Evolutionary conservation across 2,888 invertebrate genomes (phyloP), one percentile per base, ranked within the genome.

Genomic region (Orthosia incerta): DNA sequence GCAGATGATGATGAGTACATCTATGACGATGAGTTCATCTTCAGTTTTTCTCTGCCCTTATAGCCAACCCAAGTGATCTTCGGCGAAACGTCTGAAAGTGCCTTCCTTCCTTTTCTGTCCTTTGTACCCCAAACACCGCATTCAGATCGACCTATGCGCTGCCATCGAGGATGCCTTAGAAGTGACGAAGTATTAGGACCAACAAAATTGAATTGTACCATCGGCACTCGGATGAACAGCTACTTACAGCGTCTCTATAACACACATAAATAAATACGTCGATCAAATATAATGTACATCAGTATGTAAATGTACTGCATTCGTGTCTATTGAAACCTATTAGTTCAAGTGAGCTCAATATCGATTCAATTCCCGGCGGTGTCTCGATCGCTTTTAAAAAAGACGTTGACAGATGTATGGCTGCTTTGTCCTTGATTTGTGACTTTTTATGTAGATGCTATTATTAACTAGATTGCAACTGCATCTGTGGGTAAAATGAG

Each of bases 331-430:
- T 92, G 88, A 84, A 74, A 20, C 76, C 89, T 82, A 88, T 93
- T 91, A 91, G 69, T 86, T 81, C 87, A 93, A 94, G 91, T 94
- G 93, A 75, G 88, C 84, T 89, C 93, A 93, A 94, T 92, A 89
- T 81, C 88, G 85, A 86, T 85, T 87, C 91, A 91, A 89, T 90
- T 88, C 79, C 70, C 53, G 57, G 23, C 66, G 73, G 86, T 80
- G 81, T 81, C 77, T 78, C 67, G 71, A 87, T 83, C 78, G 72
- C 82, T 84, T 84, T 78, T 80, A 84, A 87, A 87, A 86, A 79
- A 46, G 72, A 67, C 85, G 74, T 76, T 86, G 80, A 83, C 78
- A 79, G 80, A 63, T 74, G 20, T 84, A 87, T 80, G 71, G 71
- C 60, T 56, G 48, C 57, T 46, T 66, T 81, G 75, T 65, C 87